These are phyloP conservation scores for Taenaris catops DNA, from an alignment of 2,888 invertebrate genomes.

Conservation along the genomic window DNA sequence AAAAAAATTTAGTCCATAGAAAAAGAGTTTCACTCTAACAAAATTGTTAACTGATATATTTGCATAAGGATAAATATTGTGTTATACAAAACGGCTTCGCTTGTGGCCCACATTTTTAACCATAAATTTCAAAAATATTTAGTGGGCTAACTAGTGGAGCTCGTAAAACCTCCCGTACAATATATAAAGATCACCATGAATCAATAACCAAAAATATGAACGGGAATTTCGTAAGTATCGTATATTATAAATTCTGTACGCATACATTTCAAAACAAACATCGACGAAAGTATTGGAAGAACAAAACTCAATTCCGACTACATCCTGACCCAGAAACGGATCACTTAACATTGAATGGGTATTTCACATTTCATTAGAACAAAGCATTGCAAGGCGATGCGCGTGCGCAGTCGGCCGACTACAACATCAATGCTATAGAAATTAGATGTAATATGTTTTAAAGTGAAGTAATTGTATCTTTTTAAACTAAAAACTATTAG, in stretches of 20 bases:
- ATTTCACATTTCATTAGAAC: constrained; percentile 49
- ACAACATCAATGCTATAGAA: constrained; percentile 4
- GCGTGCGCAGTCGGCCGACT: constrained; percentile 23
- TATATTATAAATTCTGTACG: constrained; percentile 5
- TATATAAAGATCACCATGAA: no score
- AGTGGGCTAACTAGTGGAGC: no score
- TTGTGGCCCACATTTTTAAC: no score
- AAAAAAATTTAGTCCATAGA: no score
- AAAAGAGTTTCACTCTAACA: no score
- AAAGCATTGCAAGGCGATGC: constrained; percentile 34
- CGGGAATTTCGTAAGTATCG: constrained; percentile 1
- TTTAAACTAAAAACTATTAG: no score
- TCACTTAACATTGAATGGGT: constrained; percentile 59
- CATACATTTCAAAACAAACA: constrained; percentile 7
- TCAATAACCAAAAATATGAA: constrained; percentile 6
- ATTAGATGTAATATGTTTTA: not conserved
- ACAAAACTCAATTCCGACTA: constrained; percentile 14
- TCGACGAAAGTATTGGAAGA: constrained; percentile 15
- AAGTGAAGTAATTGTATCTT: no score
- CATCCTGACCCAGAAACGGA: constrained; percentile 43
- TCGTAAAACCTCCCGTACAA: no score
- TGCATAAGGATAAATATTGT: no score
- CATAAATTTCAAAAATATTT: no score
- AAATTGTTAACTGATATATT: no score
- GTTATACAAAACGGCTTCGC: no score